A percentile compares a stretch with the other conserved stretches of the same genome.
phyloP scores from a whole-genome alignment of 2,797 vertebrate genomes.

The Esox lucius region DNA sequence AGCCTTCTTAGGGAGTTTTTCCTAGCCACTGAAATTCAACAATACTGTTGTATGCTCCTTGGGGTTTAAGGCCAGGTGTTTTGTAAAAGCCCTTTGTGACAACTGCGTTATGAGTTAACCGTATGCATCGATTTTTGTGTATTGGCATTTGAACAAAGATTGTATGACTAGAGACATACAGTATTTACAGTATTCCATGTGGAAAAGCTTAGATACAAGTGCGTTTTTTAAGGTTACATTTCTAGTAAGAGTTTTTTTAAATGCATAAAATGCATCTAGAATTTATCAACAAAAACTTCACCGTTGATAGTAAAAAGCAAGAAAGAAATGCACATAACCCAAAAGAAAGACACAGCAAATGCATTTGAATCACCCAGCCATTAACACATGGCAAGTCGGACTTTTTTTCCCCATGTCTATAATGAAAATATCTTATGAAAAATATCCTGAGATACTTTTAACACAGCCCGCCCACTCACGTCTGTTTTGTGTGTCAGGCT shows the following conservation, averaged over 20 bases:
- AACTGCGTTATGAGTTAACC: slow-evolving; percentile 37
- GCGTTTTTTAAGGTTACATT: slow-evolving; percentile 44
- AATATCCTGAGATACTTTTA: slow-evolving; percentile 58
- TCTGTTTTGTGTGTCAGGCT: slow-evolving; percentile 63
- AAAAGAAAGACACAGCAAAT: slow-evolving; percentile 38
- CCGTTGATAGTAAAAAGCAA: slow-evolving; percentile 11
- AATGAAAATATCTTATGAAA: slow-evolving; percentile 50
- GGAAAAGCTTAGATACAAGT: slow-evolving; percentile 32
- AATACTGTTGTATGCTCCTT: too few relatives aligned
- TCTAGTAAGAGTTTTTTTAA: slow-evolving; percentile 37
- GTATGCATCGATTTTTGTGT: slow-evolving; percentile 42
- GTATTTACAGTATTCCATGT: background rate
- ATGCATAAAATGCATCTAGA: slow-evolving; percentile 28
- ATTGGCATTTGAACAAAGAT: slow-evolving; percentile 58
- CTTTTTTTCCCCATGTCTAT: slow-evolving; percentile 18
- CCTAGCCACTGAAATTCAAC: too few relatives aligned
- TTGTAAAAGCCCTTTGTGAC: too few relatives aligned
- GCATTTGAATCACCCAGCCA: slow-evolving; percentile 57
- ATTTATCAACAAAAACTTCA: slow-evolving; percentile 47
- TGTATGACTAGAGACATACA: slow-evolving; percentile 44
- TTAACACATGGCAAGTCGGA: slow-evolving; percentile 61
- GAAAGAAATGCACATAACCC: slow-evolving; percentile 43
- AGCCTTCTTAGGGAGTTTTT: too few relatives aligned
- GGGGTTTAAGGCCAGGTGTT: too few relatives aligned
- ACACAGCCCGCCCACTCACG: slow-evolving; percentile 50